Percentiles rank a stretch among this genome's conserved stretches.
Evolutionary conservation across 2,888 invertebrate species (phyloP).

Genomic region (Bombylius discolor): DNA sequence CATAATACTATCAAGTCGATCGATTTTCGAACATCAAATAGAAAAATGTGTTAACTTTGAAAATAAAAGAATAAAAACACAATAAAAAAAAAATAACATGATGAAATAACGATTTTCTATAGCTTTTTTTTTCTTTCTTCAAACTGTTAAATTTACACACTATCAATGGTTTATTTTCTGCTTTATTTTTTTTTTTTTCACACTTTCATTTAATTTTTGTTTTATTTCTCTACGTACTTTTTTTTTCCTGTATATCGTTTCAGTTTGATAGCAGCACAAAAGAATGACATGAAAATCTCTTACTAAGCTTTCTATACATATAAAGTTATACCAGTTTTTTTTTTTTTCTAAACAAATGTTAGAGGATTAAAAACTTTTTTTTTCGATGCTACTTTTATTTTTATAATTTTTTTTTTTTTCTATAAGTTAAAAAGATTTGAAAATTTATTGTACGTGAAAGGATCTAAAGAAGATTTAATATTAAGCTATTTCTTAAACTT

Average conservation of each 20-base stretch:
- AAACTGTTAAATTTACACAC: too few species aligned
- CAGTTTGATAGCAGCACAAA: neutral
- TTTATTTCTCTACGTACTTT: neutral
- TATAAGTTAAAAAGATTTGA: neutral
- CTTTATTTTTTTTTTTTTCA: too few species aligned
- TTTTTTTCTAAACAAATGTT: neutral
- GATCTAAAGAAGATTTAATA: neutral
- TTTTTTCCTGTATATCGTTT: neutral
- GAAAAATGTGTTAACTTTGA: too few species aligned
- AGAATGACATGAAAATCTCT: conserved; percentile 6
- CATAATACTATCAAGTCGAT: too few species aligned
- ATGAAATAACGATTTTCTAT: too few species aligned
- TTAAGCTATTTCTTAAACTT: neutral
- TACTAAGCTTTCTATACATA: conserved; percentile 2
- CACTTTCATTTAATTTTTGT: too few species aligned
- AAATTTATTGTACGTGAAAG: neutral
- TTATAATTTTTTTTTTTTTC: neutral
- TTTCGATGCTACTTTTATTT: neutral
- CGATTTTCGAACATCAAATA: too few species aligned
- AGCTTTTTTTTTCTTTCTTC: too few species aligned
- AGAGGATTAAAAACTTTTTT: neutral
- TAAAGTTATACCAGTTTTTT: neutral
- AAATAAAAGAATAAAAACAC: too few species aligned
- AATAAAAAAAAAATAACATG: too few species aligned
- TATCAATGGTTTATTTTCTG: too few species aligned